Evolutionary conservation across 2,113 vertebrate species (phyloP).

Genomic region (Xiphorhynchus elegans): DNA sequence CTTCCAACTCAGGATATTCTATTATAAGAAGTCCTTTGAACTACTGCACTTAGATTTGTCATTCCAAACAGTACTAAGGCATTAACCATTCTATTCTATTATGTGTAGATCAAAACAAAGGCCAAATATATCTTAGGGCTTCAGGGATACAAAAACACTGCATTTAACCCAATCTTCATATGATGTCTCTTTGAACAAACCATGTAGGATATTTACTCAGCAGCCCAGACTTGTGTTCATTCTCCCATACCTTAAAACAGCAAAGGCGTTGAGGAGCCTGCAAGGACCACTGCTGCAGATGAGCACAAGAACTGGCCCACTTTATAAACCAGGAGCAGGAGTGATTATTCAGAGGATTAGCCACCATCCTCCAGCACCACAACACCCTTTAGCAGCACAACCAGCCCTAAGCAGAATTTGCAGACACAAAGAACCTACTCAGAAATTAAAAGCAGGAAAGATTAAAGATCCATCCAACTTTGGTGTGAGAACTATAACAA

Average conservation of each 20-base stretch:
- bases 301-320: neutral
- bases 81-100: neutral
- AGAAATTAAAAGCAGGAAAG: neutral
- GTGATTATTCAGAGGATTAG: neutral
- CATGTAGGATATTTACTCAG: neutral
- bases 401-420: neutral
- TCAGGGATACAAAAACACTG: neutral
- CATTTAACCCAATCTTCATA: neutral
- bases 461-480: neutral
- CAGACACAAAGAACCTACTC: neutral
- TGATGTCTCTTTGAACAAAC: neutral
- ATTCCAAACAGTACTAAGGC: neutral
- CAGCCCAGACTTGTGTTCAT: neutral
- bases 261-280: neutral
- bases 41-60: neutral
- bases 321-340: neutral
- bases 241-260: neutral
- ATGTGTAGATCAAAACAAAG: neutral
- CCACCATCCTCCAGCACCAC: neutral
- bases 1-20: neutral
- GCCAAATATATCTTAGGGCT: fast-evolving
- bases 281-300: neutral
- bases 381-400: neutral
- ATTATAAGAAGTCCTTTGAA: neutral
- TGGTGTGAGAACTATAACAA: neutral